Percentiles rank a stretch among this genome's conserved stretches.
Conservation (phyloP, 2,888 invertebrate genomes). For the Rhingia campestris region DNA sequence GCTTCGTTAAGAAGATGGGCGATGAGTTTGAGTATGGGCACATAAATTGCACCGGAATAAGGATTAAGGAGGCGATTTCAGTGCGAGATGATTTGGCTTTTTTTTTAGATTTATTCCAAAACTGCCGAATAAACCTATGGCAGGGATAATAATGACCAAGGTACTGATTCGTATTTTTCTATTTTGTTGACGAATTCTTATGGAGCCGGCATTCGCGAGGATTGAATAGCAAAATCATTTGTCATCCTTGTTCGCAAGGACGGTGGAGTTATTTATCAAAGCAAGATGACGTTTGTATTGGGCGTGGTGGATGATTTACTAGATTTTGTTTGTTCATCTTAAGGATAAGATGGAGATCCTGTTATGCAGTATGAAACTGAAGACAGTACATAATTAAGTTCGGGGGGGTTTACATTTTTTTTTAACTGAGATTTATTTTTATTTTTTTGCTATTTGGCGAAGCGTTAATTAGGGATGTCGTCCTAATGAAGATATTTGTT, state of each 20-base stretch:
- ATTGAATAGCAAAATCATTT: constrained; percentile 65
- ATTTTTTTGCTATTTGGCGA: neutral
- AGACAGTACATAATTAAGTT: constrained; percentile 31
- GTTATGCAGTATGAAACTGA: constrained; percentile 1
- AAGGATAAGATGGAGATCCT: neutral
- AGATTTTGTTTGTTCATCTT: constrained; percentile 2
- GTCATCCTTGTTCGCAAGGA: constrained; percentile 37
- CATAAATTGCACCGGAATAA: constrained; percentile 36
- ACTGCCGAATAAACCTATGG: neutral
- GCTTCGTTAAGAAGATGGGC: constrained; percentile 38
- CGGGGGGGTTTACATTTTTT: constrained; percentile 8
- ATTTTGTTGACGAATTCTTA: constrained; percentile 42
- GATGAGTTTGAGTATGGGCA: constrained; percentile 3
- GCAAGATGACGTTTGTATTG: constrained; percentile 21
- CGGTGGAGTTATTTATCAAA: constrained; percentile 44
- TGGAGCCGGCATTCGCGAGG: constrained; percentile 18
- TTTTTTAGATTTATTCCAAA: no score
- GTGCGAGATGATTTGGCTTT: constrained; percentile 36
- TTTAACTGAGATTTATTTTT: constrained; percentile 26
- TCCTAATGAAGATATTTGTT: constrained; percentile 13
- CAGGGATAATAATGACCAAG: constrained; percentile 39
- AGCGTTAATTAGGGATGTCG: constrained; percentile 39
- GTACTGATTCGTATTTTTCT: constrained; percentile 12
- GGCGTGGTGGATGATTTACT: constrained; percentile 29
- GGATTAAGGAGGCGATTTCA: constrained; percentile 8